phyloP scores from a whole-genome alignment of 2,888 invertebrate genomes.

The Cephonodes hylas region DNA sequence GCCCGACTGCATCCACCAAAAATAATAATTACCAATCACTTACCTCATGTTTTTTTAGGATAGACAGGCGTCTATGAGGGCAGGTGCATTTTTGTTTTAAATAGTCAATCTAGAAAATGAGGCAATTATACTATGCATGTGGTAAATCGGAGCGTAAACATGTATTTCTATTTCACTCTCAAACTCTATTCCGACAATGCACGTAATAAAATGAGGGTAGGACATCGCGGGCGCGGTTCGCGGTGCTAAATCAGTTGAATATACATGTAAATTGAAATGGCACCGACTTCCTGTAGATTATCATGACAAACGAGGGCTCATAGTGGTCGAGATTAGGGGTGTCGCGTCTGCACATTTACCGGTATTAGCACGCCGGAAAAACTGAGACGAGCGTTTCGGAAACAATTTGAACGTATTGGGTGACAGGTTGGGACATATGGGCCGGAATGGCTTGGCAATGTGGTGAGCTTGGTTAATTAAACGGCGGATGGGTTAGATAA shows the following conservation, averaged over 20 bases:
- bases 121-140: not conserved
- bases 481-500: not conserved
- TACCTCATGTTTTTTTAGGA: no score
- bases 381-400: not conserved
- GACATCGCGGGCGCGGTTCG: conserved; percentile 12
- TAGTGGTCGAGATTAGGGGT: conserved; percentile 9
- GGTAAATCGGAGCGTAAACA: not conserved
- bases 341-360: not conserved
- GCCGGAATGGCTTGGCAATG: not conserved
- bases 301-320: conserved; percentile 58
- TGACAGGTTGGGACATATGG: not conserved
- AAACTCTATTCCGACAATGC: not conserved
- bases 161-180: not conserved
- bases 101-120: not conserved
- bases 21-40: no score
- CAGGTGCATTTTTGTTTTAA: not conserved
- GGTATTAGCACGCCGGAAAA: conserved; percentile 1
- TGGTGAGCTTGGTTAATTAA: not conserved
- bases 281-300: conserved; percentile 60
- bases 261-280: conserved; percentile 51
- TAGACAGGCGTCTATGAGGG: no score
- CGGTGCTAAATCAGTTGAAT: conserved; percentile 45
- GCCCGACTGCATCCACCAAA: no score
- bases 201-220: not conserved
- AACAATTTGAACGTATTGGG: conserved; percentile 5